A percentile compares a stretch with the other conserved stretches of the same genome.
These are phyloP conservation scores for Carassius gibelio DNA, from an alignment of 2,113 vertebrate genomes.

Conservation along the genomic window DNA sequence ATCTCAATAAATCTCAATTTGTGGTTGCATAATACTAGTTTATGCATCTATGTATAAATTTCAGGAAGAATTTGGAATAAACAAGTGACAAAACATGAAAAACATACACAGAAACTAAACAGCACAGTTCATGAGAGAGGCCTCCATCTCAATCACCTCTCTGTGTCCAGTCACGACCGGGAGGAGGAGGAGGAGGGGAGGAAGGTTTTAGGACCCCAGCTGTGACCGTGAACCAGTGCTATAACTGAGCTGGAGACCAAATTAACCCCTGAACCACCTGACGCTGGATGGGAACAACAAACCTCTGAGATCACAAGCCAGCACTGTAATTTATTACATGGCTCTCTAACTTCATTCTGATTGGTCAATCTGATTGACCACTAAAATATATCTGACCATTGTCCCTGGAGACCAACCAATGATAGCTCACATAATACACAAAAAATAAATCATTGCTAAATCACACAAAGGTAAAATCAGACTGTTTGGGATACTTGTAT, in stretches of 20 bases:
- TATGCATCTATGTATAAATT: neutral
- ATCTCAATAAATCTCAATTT: neutral
- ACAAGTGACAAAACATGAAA: neutral
- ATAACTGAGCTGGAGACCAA: constrained; percentile 1
- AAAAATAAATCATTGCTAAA: neutral
- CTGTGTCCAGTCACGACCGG: neutral
- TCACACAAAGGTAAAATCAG: neutral
- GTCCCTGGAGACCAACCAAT: neutral
- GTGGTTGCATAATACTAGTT: neutral
- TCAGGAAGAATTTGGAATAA: neutral
- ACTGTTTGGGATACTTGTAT: too few relatives aligned
- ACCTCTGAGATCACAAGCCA: neutral
- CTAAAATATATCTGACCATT: neutral
- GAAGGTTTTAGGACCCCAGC: neutral
- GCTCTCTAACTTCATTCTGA: neutral
- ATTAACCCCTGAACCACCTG: constrained; percentile 21
- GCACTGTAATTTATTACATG: neutral
- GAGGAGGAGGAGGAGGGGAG: neutral
- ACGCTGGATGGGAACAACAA: neutral
- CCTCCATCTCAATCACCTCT: neutral
- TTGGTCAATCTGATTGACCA: neutral
- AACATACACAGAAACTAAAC: neutral
- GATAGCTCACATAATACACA: neutral
- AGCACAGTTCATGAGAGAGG: neutral
- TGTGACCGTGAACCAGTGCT: constrained; percentile 16